Conservation (phyloP, 2,113 vertebrate species). For the Setophaga kirtlandii region DNA sequence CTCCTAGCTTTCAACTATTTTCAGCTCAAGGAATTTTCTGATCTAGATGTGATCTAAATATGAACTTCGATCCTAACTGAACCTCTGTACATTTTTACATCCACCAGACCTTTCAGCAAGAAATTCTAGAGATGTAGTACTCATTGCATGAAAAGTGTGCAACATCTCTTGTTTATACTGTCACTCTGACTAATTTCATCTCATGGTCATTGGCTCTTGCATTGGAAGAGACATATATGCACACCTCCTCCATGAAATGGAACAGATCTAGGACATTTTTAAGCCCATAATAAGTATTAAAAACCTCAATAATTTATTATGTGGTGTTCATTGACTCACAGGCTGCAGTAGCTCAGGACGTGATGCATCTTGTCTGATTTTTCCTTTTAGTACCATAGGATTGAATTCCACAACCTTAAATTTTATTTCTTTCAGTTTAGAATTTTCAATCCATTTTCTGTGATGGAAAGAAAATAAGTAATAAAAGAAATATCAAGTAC, state of each 20-base stretch:
- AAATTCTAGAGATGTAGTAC: neutral
- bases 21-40: neutral
- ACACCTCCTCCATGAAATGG: neutral
- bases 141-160: neutral
- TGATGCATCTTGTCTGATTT: conserved; percentile 89
- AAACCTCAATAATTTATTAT: neutral
- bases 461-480: neutral
- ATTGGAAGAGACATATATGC: neutral
- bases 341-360: conserved; percentile 94
- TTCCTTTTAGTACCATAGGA: conserved; percentile 88
- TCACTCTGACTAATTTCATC: neutral
- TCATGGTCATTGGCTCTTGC: neutral
- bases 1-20: neutral
- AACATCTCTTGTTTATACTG: neutral
- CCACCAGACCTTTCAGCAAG: neutral
- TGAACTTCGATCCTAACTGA: neutral
- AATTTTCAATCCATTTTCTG: conserved; percentile 92
- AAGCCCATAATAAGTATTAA: neutral
- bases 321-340: conserved; percentile 75
- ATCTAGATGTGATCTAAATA: neutral
- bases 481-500: neutral
- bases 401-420: conserved; percentile 95
- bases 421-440: conserved; percentile 86
- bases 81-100: neutral
- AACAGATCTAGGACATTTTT: neutral